Base-by-base conservation (phyloP, 2,113 vertebrate genomes). In the Alaudala cheleensis region DNA sequence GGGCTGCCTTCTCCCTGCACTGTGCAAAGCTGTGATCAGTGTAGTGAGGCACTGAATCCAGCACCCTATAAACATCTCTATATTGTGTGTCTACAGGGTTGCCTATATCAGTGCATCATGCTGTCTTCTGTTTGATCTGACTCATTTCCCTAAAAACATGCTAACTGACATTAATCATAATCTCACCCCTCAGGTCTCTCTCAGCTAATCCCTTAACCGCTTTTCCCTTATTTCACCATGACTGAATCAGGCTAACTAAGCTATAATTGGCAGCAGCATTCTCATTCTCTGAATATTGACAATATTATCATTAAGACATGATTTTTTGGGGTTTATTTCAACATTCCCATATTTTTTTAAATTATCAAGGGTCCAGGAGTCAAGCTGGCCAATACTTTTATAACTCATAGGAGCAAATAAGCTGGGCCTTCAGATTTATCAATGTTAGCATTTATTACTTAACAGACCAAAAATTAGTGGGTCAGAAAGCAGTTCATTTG, bases 101-200 rank as follows among this genome's bases (percentile, higher is more conserved):
- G 81, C 50, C 53, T 93, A 82, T 51, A 37, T 79, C 33, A 1
- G n/a, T 26, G 37, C 45, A 44, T 76, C 66, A 85, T 81, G 56
- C 49, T 51, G 11, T 72, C 57, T 90, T 94, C 53, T 72, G 49
- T 83, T 90, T 87, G 40, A 82, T 76, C 85, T 85, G 81, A 87
- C 57, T 94, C 40, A 94, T 94, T 93, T 88, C 85, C 71, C 58
- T 90, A 82, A 90, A 93, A 95, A 65, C 37, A 61, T 62, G 31
- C 57, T 92, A 62, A 79, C 44, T 88, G 82, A 72, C 42, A 92
- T 82, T 76, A 93, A 90, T 90, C 77, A 82, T 53, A 76, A 85
- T 86, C 74, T 61, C 82, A 88, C 40, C 54, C 45, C 77, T 69
- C 81, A 88, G 45, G 58, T 91, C 74, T 87, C 81, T 90, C 78